Percentiles rank a stretch among this genome's conserved stretches.
These are phyloP conservation scores for Trissolcus japonicus DNA, from an alignment of 2,888 invertebrate genomes.

Conservation along the genomic window DNA sequence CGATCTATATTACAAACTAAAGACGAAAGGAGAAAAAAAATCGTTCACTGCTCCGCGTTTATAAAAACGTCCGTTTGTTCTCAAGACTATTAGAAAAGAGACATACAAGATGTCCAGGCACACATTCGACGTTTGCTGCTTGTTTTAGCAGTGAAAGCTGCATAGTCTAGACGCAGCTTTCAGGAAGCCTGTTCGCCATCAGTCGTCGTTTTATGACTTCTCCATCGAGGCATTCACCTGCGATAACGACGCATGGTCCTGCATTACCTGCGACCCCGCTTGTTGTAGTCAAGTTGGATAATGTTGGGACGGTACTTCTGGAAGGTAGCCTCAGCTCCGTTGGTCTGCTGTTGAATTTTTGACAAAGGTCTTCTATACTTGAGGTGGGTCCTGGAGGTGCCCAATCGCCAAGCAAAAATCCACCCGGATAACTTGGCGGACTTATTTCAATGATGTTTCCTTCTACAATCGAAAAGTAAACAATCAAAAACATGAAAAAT, in stretches of 20 bases:
- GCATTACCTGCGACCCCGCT: slow-evolving; percentile 66
- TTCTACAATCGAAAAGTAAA: slow-evolving; percentile 61
- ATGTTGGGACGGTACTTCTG: slow-evolving; percentile 70
- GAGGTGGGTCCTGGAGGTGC: slow-evolving; percentile 77
- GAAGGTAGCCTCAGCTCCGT: slow-evolving; percentile 74
- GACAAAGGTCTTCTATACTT: slow-evolving; percentile 74
- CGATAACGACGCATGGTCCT: slow-evolving; percentile 71
- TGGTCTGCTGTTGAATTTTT: slow-evolving; percentile 72
- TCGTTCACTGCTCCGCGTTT: slow-evolving; percentile 41
- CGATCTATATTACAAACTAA: slow-evolving; percentile 35
- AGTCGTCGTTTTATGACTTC: slow-evolving; percentile 91
- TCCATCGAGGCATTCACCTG: slow-evolving; percentile 82
- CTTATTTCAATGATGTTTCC: slow-evolving; percentile 73
- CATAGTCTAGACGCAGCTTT: slow-evolving; percentile 87
- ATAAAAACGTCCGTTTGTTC: slow-evolving; percentile 40
- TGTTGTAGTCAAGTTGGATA: slow-evolving; percentile 61
- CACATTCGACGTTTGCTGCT: slow-evolving; percentile 43
- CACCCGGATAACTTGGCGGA: slow-evolving; percentile 73
- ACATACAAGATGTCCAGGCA: slow-evolving; percentile 51
- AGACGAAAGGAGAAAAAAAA: slow-evolving; percentile 18
- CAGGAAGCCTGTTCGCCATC: slow-evolving; percentile 90
- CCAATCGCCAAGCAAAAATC: slow-evolving; percentile 76
- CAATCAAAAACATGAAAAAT: neutral
- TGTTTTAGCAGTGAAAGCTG: slow-evolving; percentile 24
- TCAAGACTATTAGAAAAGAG: slow-evolving; percentile 19